phyloP scores from a whole-genome alignment of 37 sponge, comb jelly and placozoan species.

The Beroe ovata region DNA sequence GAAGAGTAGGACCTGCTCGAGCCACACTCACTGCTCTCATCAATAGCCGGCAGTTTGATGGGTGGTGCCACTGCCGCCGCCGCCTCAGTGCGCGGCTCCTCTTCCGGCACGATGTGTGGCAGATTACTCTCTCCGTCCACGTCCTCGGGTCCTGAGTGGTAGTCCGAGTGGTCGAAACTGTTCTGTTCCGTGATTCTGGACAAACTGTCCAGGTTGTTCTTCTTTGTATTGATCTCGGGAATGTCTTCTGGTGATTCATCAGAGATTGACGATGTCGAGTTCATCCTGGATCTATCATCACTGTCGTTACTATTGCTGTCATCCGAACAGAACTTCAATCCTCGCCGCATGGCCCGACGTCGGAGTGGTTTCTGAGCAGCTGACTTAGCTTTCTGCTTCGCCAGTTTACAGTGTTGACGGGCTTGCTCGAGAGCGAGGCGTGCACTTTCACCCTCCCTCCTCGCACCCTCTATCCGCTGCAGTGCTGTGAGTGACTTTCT shows the following conservation, averaged over 20 bases:
- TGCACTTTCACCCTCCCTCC: constrained; percentile 61
- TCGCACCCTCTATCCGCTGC: constrained; percentile 56
- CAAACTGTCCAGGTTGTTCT: constrained; percentile 24
- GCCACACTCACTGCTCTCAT: constrained; percentile 63
- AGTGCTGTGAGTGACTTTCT: constrained; percentile 54
- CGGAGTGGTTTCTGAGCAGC: constrained; percentile 65
- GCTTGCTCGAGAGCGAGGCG: constrained; percentile 56
- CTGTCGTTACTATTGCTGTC: constrained; percentile 62
- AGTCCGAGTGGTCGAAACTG: constrained; percentile 68
- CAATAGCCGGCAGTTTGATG: constrained; percentile 59
- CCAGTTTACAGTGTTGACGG: constrained; percentile 40
- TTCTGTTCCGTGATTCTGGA: constrained; percentile 66
- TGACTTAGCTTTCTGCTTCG: constrained; percentile 54
- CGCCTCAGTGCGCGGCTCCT: constrained; percentile 26
- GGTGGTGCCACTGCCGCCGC: constrained; percentile 18
- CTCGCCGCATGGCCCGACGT: constrained; percentile 21
- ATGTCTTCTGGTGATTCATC: constrained; percentile 23
- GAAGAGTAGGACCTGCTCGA: constrained; percentile 33
- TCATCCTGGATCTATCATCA: constrained; percentile 19
- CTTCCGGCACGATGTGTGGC: constrained; percentile 13
- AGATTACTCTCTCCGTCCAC: constrained; percentile 6
- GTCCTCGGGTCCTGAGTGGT: constrained; percentile 34
- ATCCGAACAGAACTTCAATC: constrained; percentile 36
- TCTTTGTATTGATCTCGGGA: constrained; percentile 16
- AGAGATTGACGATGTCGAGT: not conserved